Conservation (phyloP, 2,888 invertebrate genomes). For the Drosophila emarginata region DNA sequence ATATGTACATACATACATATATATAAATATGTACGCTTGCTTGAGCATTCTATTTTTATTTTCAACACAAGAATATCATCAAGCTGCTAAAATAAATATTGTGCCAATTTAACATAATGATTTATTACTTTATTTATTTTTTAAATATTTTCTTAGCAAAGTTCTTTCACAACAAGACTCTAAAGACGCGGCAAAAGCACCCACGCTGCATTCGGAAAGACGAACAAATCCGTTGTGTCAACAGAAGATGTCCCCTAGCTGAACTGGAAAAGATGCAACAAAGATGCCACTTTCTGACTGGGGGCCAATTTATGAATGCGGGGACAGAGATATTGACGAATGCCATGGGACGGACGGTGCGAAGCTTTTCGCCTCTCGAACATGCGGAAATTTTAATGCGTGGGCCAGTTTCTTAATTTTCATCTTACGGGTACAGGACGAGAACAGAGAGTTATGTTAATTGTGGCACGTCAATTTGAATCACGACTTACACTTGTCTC, state of each 20-base stretch:
- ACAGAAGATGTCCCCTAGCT: conserved; percentile 32
- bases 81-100: conserved; percentile 58
- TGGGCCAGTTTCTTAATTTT: conserved; percentile 46
- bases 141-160: conserved; percentile 63
- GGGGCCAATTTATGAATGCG: conserved; percentile 58
- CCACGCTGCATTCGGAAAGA: conserved; percentile 27
- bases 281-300: conserved; percentile 37
- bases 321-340: conserved; percentile 61
- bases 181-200: conserved; percentile 7
- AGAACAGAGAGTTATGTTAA: conserved; percentile 72
- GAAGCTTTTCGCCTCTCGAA: conserved; percentile 11
- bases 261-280: conserved; percentile 28
- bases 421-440: conserved; percentile 7
- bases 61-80: conserved; percentile 32
- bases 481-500: conserved; percentile 80
- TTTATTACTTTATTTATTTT: conserved; percentile 73
- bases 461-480: conserved; percentile 80
- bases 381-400: conserved; percentile 69
- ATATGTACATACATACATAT: too few species aligned
- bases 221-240: conserved; percentile 44
- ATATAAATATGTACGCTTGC: conserved; percentile 56
- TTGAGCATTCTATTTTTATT: conserved; percentile 64
- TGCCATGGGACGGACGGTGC: conserved; percentile 34
- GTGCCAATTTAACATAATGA: conserved; percentile 75
- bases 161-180: conserved; percentile 63